Conservation (phyloP, 2,888 invertebrate genomes). For the Polietes domitor region DNA sequence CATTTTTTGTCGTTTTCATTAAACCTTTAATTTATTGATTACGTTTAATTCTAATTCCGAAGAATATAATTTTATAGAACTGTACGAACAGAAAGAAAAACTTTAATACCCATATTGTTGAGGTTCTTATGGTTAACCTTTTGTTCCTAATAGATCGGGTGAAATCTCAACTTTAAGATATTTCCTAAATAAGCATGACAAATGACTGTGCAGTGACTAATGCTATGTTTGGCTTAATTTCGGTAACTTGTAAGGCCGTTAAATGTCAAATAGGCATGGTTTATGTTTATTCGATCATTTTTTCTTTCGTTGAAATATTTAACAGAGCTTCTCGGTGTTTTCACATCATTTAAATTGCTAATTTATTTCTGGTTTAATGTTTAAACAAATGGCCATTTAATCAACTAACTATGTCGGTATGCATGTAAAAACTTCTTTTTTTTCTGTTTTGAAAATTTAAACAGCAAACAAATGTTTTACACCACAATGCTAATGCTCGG, state of each 20-base stretch:
- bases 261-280: background rate
- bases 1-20: too few relatives aligned
- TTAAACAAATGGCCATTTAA: constrained; percentile 59
- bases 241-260: constrained; percentile 2
- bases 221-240: constrained; percentile 1
- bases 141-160: constrained; percentile 13
- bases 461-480: constrained; percentile 41
- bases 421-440: constrained; percentile 22
- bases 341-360: constrained; percentile 59
- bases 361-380: constrained; percentile 49
- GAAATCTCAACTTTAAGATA: background rate
- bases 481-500: constrained; percentile 33
- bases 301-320: too few relatives aligned
- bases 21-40: too few relatives aligned
- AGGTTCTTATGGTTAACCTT: background rate
- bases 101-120: background rate
- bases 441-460: constrained; percentile 25
- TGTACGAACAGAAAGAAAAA: background rate
- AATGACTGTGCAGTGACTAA: constrained; percentile 41
- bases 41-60: too few relatives aligned
- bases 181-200: background rate
- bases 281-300: background rate
- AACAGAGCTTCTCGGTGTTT: background rate
- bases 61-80: background rate
- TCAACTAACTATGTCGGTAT: constrained; percentile 30